These are phyloP conservation scores for Xyliphius kryptos DNA, from an alignment of 2,113 vertebrate species.

Conservation along the genomic window DNA sequence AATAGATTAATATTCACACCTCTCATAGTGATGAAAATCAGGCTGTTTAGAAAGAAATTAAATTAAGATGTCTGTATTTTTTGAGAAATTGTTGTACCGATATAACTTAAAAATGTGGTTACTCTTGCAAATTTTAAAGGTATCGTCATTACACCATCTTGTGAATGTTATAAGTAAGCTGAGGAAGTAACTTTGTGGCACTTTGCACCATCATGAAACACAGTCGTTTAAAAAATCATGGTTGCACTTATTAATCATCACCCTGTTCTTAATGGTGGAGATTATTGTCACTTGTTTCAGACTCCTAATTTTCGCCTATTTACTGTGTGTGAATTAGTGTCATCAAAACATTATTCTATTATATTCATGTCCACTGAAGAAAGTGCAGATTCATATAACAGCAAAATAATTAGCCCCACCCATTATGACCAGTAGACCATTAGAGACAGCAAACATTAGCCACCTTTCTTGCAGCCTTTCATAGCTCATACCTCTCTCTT, in stretches of 20 bases:
- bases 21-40: no score
- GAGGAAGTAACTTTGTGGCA: background rate
- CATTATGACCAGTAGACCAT: slow-evolving; percentile 40
- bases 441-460: slow-evolving; percentile 43
- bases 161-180: background rate
- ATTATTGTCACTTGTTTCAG: slow-evolving; percentile 10
- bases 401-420: slow-evolving; percentile 43
- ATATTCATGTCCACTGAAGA: slow-evolving; percentile 4
- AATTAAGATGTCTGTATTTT: no score
- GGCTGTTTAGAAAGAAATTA: no score
- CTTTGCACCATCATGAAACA: background rate
- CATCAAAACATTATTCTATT: slow-evolving; percentile 15
- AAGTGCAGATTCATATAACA: slow-evolving; percentile 16
- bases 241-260: background rate
- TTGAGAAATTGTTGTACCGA: no score
- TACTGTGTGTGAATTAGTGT: background rate
- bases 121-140: background rate
- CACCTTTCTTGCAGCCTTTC: slow-evolving; percentile 37
- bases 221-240: background rate
- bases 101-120: background rate
- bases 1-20: no score
- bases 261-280: background rate
- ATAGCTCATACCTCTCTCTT: slow-evolving; percentile 37
- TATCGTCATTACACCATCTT: background rate
- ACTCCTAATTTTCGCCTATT: slow-evolving; percentile 11